Conservation (phyloP, 2,797 vertebrate species). For the Alosa sapidissima region DNA sequence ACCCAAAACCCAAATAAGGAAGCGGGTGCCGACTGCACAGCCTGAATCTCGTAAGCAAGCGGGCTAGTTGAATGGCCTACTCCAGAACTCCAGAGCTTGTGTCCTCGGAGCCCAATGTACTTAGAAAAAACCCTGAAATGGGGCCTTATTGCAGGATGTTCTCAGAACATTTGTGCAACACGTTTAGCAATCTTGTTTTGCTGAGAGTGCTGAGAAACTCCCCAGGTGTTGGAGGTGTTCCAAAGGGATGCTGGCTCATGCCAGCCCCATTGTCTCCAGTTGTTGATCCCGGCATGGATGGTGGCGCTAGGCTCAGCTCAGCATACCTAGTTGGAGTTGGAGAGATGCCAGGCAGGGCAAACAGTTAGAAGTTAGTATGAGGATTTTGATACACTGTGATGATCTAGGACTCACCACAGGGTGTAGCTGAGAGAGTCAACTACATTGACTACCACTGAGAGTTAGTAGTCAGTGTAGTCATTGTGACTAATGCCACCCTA, state of each 20-base stretch:
- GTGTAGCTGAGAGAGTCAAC: no score
- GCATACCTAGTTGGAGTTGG: background rate
- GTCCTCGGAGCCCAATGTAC: background rate
- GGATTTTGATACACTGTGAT: background rate
- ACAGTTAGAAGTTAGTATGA: background rate
- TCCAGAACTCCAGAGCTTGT: no score
- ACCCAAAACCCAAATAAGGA: no score
- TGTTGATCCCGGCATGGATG: background rate
- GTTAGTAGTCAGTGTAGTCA: no score
- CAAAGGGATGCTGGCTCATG: constrained; percentile 2
- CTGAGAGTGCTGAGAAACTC: background rate
- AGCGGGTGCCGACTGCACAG: no score
- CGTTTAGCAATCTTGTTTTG: background rate
- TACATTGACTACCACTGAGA: no score
- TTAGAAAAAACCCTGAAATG: background rate
- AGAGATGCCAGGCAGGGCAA: background rate
- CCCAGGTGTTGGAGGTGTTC: background rate
- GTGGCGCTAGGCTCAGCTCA: no score
- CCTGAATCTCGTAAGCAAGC: no score
- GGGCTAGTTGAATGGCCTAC: no score
- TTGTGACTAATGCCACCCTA: no score
- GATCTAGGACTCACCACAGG: background rate
- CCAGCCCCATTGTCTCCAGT: background rate
- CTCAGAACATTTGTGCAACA: background rate
- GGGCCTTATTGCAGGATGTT: background rate